Evolutionary conservation across 2,888 invertebrate genomes (phyloP).

Genomic region (Heliconius aoede): DNA sequence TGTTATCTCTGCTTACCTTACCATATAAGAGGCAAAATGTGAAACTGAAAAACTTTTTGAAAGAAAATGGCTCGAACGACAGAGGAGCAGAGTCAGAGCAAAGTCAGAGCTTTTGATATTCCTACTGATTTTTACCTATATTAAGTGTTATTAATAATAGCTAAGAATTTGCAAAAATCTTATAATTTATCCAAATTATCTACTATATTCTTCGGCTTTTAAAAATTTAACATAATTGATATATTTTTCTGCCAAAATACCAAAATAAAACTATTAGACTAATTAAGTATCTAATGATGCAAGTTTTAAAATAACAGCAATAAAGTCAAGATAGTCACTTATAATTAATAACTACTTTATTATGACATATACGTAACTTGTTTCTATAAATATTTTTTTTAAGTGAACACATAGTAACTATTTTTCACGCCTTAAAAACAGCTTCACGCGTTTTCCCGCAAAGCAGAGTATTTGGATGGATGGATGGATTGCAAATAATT

Average conservation of each 20-base stretch:
- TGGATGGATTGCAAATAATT: background rate
- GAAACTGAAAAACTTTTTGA: background rate
- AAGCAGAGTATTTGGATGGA: too few relatives aligned
- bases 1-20: too few relatives aligned
- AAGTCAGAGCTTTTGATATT: too few relatives aligned
- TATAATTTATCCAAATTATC: background rate
- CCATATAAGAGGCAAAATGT: too few relatives aligned
- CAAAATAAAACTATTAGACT: background rate
- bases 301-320: slow-evolving; percentile 11
- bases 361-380: background rate
- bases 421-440: too few relatives aligned
- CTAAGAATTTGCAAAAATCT: background rate
- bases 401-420: background rate
- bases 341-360: background rate
- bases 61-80: background rate
- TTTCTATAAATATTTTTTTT: background rate
- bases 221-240: slow-evolving; percentile 2
- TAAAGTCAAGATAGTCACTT: background rate
- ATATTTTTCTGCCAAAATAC: background rate
- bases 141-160: background rate
- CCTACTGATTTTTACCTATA: too few relatives aligned
- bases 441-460: background rate
- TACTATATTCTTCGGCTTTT: background rate
- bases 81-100: too few relatives aligned
- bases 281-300: slow-evolving; percentile 2